Conservation (phyloP, 2,888 invertebrate genomes). For the Thysanoteuthis rhombus region DNA sequence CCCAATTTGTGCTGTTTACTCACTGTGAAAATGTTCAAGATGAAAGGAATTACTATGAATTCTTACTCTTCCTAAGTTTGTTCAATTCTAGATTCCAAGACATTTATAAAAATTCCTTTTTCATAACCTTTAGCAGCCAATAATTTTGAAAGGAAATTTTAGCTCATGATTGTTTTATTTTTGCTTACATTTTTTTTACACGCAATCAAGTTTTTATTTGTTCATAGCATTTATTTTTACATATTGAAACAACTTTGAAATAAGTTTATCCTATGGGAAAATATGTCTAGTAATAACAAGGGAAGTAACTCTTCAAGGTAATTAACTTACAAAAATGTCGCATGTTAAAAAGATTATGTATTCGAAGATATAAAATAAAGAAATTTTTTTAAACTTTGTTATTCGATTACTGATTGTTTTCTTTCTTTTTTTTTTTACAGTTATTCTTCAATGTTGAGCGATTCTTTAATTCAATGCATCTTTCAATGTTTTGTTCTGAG, state of each 20-base stretch:
- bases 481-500: neutral
- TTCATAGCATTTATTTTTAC: neutral
- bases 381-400: neutral
- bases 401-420: neutral
- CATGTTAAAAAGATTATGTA: neutral
- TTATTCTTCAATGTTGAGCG: too few relatives aligned
- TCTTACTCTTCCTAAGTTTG: neutral
- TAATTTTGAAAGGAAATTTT: neutral
- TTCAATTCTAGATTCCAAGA: neutral
- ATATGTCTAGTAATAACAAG: neutral
- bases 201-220: neutral
- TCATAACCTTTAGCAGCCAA: neutral
- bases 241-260: neutral
- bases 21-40: too few relatives aligned
- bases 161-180: neutral
- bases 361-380: neutral
- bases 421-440: neutral
- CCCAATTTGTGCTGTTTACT: too few relatives aligned
- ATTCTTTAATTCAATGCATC: neutral
- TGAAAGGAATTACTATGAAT: too few relatives aligned
- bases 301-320: neutral
- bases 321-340: neutral
- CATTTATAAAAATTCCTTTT: neutral
- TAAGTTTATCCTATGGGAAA: neutral
- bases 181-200: neutral